These are phyloP conservation scores for Gambusia affinis DNA, from an alignment of 2,113 vertebrate genomes.

Conservation along the genomic window DNA sequence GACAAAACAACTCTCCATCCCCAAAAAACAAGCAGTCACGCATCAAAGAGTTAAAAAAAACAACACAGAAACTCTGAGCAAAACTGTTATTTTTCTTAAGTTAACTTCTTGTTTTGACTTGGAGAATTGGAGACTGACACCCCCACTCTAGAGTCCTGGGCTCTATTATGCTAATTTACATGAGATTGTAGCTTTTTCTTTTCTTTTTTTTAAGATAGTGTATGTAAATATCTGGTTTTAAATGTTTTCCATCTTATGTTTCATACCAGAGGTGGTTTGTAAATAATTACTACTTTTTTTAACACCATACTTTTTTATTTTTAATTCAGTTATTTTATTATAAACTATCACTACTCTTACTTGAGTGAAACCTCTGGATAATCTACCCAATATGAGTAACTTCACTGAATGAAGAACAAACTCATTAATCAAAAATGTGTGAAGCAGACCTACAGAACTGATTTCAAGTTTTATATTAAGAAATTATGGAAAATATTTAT, in stretches of 20 bases:
- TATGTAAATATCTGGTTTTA: not conserved
- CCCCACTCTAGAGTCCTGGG: not conserved
- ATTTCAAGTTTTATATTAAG: no score
- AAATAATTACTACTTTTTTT: no score
- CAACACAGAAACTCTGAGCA: conserved; percentile 1
- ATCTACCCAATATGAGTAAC: no score
- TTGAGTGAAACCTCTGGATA: no score
- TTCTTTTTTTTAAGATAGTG: not conserved
- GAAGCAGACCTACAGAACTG: no score
- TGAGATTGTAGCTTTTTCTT: not conserved
- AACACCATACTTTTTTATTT: no score
- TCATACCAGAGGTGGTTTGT: not conserved
- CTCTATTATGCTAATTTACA: not conserved
- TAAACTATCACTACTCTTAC: no score
- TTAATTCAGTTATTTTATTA: no score
- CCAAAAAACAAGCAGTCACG: not conserved
- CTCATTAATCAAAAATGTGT: no score
- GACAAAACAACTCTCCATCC: conserved; percentile 31
- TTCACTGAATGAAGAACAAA: no score
- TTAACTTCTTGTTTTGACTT: not conserved
- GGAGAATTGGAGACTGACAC: not conserved
- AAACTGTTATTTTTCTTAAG: not conserved
- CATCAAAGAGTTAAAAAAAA: conserved; percentile 3
- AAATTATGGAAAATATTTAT: no score
- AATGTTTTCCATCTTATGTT: not conserved